Percentiles rank a stretch among this genome's conserved stretches.
phyloP scores from a whole-genome alignment of 2,888 invertebrate species.

The Onthophagus sagittarius region DNA sequence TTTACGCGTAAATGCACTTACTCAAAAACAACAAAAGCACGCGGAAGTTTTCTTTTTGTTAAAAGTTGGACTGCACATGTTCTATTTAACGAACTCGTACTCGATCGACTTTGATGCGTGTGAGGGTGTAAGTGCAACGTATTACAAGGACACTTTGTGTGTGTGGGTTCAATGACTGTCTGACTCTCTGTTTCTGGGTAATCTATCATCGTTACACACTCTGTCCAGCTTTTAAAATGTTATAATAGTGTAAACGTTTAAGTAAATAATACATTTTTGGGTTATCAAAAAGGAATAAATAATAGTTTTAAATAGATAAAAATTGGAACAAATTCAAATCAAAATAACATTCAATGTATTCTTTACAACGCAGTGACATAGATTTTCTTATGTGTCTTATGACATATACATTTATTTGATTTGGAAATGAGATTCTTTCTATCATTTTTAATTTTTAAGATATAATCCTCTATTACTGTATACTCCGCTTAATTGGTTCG shows the following conservation, averaged over 20 bases:
- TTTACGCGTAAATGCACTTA: neutral
- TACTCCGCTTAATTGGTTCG: too few species aligned
- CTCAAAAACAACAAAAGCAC: neutral
- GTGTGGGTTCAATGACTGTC: conserved; percentile 23
- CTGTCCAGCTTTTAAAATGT: neutral
- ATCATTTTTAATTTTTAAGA: too few species aligned
- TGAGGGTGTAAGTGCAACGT: neutral
- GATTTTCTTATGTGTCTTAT: too few species aligned
- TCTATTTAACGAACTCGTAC: neutral
- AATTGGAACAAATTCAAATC: too few species aligned
- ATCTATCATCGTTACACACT: conserved; percentile 17
- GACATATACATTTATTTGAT: neutral
- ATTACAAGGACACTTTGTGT: neutral
- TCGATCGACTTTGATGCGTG: neutral
- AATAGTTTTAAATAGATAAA: too few species aligned
- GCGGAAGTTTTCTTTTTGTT: neutral
- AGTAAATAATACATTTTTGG: neutral
- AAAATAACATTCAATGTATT: too few species aligned
- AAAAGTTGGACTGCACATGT: neutral
- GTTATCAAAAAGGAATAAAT: too few species aligned
- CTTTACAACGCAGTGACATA: too few species aligned
- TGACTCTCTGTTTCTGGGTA: conserved; percentile 2
- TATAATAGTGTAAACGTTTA: neutral
- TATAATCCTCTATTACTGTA: too few species aligned
- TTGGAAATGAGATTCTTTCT: too few species aligned